Evolutionary conservation across 2,113 vertebrate genomes (phyloP).

Genomic region (Caloenas nicobarica): DNA sequence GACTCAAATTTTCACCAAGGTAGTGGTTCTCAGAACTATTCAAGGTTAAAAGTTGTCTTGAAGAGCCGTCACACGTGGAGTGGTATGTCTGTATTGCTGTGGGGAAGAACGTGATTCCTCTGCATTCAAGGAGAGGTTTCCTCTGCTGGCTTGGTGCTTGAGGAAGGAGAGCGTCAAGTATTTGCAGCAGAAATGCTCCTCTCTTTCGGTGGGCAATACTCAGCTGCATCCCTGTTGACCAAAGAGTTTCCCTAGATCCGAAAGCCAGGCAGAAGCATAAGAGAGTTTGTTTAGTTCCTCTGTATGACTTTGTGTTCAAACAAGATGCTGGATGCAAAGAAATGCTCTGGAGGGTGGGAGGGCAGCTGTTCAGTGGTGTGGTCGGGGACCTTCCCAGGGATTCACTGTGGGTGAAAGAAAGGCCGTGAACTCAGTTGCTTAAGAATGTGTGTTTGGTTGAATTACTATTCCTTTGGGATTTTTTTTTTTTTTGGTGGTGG

Average conservation of each 20-base stretch:
- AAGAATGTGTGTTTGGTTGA: neutral
- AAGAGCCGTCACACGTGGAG: neutral
- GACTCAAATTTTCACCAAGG: neutral
- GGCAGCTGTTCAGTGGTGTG: neutral
- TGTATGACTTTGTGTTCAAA: neutral
- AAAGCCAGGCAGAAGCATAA: neutral
- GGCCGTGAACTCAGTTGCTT: neutral
- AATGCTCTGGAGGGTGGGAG: neutral
- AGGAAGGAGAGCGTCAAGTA: neutral
- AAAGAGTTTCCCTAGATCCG: neutral
- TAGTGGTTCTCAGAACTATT: neutral
- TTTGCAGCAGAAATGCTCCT: neutral
- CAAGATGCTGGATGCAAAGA: neutral
- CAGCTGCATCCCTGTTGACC: neutral
- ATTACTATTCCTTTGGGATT: fast-evolving
- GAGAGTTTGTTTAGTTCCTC: neutral
- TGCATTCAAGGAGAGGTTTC: too few relatives aligned
- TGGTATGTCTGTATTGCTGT: neutral
- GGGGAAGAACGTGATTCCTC: neutral
- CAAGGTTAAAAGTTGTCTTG: neutral
- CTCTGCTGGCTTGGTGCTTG: neutral
- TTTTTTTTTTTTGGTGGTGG: too few relatives aligned
- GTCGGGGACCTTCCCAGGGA: neutral
- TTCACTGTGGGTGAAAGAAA: neutral
- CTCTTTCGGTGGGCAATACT: neutral